Percentiles rank a stretch among this genome's conserved stretches.
Evolutionary conservation across 2,888 invertebrate species (phyloP).

Genomic region (Palloptera scutellata): DNA sequence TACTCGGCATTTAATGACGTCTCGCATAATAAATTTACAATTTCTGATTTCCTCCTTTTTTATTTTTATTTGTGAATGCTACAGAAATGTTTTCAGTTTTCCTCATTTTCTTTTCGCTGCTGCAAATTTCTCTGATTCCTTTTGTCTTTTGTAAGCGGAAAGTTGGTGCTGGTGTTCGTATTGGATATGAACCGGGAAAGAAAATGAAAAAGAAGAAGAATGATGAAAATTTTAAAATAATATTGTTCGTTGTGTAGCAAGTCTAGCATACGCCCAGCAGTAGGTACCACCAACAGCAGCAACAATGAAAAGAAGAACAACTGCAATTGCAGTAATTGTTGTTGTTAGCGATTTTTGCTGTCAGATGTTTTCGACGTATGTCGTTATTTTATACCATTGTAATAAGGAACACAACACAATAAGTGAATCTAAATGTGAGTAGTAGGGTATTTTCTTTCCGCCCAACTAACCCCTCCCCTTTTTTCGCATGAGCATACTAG

Average conservation of each 20-base stretch:
- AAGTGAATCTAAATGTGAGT: background rate
- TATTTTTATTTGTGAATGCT: background rate
- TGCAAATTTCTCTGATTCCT: too few species aligned
- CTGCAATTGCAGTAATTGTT: too few species aligned
- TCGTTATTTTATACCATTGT: conserved; percentile 39
- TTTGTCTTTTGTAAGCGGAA: too few species aligned
- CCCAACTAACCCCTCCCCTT: too few species aligned
- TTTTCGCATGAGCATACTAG: too few species aligned
- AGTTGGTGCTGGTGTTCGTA: too few species aligned
- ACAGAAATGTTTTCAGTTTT: background rate
- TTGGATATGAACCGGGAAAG: too few species aligned
- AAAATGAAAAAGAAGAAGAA: too few species aligned
- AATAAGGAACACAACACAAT: background rate
- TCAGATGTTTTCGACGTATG: conserved; percentile 41
- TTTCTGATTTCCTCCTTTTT: conserved; percentile 27
- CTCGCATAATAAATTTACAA: conserved; percentile 43
- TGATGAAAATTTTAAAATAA: too few species aligned
- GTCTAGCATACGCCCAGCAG: background rate
- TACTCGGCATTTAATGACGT: conserved; percentile 38
- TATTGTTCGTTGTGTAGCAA: background rate
- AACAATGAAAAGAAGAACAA: too few species aligned
- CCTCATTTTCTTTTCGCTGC: background rate
- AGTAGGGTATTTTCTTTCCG: background rate
- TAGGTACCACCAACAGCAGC: background rate
- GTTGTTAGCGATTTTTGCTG: conserved; percentile 7